Base-by-base conservation (phyloP, 2,888 invertebrate species). In the Autographa pulchrina region DNA sequence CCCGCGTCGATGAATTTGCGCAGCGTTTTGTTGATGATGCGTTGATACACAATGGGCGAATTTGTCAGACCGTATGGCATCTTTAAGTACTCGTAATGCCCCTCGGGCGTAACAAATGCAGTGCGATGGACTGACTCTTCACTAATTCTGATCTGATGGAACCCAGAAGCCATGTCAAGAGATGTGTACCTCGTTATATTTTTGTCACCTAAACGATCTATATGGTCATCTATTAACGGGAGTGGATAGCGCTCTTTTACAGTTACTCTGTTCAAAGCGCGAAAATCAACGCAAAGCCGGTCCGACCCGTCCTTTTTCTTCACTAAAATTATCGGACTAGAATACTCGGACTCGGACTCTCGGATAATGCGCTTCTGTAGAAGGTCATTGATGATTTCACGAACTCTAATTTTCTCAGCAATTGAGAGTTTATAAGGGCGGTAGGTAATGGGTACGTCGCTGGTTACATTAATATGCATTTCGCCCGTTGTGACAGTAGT, bases 211-310 rank as follows among this genome's bases (percentile, higher is more conserved):
- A 84, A 65, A 13, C 68, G 32, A 56, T 80, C 75, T 0, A 85
- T 75, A 8, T 83, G 81, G 16, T 83, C 80, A 1, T 78, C 80
- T 0, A 81, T 83, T 11, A 82, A 59, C 0, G 81, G 81, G 1
- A 85, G 18, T 0, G 83, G 85, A 62, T 72, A 69, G 2, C 68
- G 11, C 6, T 68, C 68, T 25, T 56, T 65, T 8, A 67, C 48
- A 54, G 61, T 67, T 20, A 59, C 7, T 3, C 32, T 3, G 32
- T 70, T 56, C 73, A 62, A 5, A 61, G 75, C 18, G 18, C 52
- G 38, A 66, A 69, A 67, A 62, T 75, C 58, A 11, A 72, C 43
- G 32, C 77, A 43, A n/a, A n/a, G n/a, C n/a, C n/a, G n/a, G n/a
- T n/a, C n/a, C n/a, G n/a, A n/a, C n/a, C n/a, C n/a, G n/a, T n/a